Evolutionary conservation across 2,888 invertebrate species (phyloP), one percentile per base, ranked within the genome.

Genomic region (Torymus tubicola): DNA sequence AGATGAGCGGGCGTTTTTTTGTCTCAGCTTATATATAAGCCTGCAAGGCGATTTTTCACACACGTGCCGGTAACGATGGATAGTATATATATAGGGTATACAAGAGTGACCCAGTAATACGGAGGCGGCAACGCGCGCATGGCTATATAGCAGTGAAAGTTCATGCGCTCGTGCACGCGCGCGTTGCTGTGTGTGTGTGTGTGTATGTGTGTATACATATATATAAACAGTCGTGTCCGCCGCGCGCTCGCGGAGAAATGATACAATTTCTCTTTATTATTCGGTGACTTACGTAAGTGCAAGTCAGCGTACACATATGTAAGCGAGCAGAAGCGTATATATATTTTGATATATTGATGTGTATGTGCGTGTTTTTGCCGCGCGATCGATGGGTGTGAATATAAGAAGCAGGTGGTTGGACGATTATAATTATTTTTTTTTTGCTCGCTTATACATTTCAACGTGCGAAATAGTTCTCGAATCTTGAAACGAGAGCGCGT

Each of bases 181-280:
- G 31, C 83, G 69, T 64, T 10, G 61, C 31, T 31, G 31, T 31
- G 18, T 21, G 21, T 61, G n/a, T n/a, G n/a, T n/a, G n/a, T n/a
- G n/a, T n/a, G n/a, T n/a, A n/a, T n/a, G n/a, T n/a, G n/a, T n/a
- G n/a, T n/a, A n/a, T n/a, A n/a, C n/a, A n/a, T n/a, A 61, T 21
- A 60, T n/a, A 21, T 61, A 61, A 11, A 8, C 31, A 31, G 31
- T 31, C 31, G 31, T 31, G 21, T 61, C 8, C 79, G 76, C 71
- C 24, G 65, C 83, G 61, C 21, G 73, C 70, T 24, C 21, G 70
- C 78, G 83, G 65, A 67, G 80, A 83, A 86, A 67, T 83, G 85
- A 87, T 87, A 86, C 86, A 86, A 87, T 87, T 88, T 87, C 86
- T 84, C 87, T 87, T 84, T 83, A 84, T 77, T 55, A 55, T 82